A percentile compares a stretch with the other conserved stretches of the same genome.
Evolutionary conservation across 1,140 invertebrate species (phyloP).

Genomic region (Mylabris phalerata): DNA sequence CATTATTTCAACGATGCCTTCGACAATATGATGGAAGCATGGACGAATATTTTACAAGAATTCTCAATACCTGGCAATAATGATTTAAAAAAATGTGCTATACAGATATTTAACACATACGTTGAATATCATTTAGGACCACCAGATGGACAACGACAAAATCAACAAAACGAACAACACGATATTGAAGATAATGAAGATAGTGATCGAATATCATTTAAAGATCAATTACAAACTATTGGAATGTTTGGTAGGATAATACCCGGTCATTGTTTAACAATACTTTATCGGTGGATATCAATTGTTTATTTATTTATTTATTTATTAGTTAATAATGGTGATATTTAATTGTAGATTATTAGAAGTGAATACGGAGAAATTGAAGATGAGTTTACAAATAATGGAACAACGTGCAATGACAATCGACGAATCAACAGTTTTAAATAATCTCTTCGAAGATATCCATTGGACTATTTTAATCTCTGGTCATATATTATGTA

Average conservation of each 20-base stretch:
- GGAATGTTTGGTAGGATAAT: slow-evolving; percentile 49
- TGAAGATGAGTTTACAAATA: slow-evolving; percentile 57
- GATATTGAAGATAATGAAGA: slow-evolving; percentile 65
- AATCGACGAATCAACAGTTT: slow-evolving; percentile 46
- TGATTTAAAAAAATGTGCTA: slow-evolving; percentile 41
- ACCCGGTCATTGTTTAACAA: slow-evolving; percentile 49
- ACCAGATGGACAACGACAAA: slow-evolving; percentile 66
- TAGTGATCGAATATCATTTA: slow-evolving; percentile 60
- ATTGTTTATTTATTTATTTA: too few relatives aligned
- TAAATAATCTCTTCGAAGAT: slow-evolving; percentile 72
- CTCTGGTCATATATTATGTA: slow-evolving; percentile 64
- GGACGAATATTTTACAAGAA: slow-evolving; percentile 62
- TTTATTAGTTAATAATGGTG: not conserved
- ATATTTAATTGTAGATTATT: slow-evolving; percentile 45
- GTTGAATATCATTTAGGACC: slow-evolving; percentile 73
- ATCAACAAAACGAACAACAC: slow-evolving; percentile 42
- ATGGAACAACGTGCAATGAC: slow-evolving; percentile 53
- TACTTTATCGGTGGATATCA: slow-evolving; percentile 42
- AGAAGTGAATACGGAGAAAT: slow-evolving; percentile 54
- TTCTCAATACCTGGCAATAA: slow-evolving; percentile 42
- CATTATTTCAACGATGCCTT: slow-evolving; percentile 70
- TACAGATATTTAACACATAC: slow-evolving; percentile 71
- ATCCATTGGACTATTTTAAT: slow-evolving; percentile 83
- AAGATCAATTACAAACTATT: slow-evolving; percentile 62
- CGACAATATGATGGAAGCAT: slow-evolving; percentile 73